Evolutionary conservation across 2,113 vertebrate genomes (phyloP), one percentile per base, ranked within the genome.

Genomic region (Strix uralensis): DNA sequence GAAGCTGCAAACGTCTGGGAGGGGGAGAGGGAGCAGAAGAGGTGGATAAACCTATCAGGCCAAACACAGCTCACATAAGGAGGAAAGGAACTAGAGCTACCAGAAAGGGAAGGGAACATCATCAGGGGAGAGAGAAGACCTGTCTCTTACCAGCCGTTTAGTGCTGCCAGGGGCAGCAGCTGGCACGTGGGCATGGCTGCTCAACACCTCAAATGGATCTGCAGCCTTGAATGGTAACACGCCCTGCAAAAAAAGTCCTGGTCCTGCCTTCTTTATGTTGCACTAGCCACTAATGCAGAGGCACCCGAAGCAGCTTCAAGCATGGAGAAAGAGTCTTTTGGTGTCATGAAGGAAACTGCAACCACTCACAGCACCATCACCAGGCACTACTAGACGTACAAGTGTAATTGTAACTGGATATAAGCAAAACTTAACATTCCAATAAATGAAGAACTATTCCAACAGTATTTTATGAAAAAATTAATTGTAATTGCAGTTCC

Each of bases 401-500:
- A 81, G 36, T 11, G 9, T 40, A 57, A 81, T 14, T 46, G 36
- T 36, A 36, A 36, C 55, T 81, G 69, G 36, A 42, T 22, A 57
- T 13, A 70, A 73, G 73, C 12, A 85, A 67, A 81, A 59, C 23
- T 58, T 71, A 79, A 38, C 42, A 69, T 51, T 82, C 42, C 29
- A 81, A 62, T 78, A 66, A 89, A 93, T 23, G 7, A 81, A 58
- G 15, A 78, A 77, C 36, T 57, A 82, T 21, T 81, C 52, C 58
- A 80, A 57, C 5, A 46, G 47, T 55, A 81, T 63, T 91, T 90
- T 55, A 95, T 75, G 32, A 40, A 91, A 91, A 91, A 87, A 87
- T 71, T 90, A 91, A 89, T 89, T 67, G 78, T 51, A 96, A 93
- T 42, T 78, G 69, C 87, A 81, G 90, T 74, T 89, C 73, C 61